phyloP scores from a whole-genome alignment of 2,797 vertebrate species.

The Hafferia zeledoni region DNA sequence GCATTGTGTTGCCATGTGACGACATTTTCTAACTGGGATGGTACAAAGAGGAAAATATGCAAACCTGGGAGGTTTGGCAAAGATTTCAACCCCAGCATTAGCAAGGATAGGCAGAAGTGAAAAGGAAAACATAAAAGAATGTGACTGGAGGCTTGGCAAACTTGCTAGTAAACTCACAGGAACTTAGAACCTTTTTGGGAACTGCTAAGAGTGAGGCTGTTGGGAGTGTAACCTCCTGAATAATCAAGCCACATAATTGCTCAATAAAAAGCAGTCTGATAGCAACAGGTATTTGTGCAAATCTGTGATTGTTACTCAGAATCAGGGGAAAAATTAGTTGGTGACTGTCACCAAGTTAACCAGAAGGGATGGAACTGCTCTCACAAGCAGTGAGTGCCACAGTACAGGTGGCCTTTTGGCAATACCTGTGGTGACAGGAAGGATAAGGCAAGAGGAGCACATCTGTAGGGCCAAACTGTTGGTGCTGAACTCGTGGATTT shows the following conservation, averaged over 20 bases:
- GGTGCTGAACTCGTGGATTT: background rate
- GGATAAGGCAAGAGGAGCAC: background rate
- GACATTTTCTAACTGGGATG: background rate
- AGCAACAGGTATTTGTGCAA: background rate
- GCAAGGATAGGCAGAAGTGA: background rate
- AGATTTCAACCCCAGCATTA: background rate
- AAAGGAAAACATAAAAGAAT: background rate
- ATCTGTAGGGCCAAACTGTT: background rate
- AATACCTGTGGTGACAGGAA: background rate
- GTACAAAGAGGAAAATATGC: background rate
- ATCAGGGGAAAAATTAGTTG: background rate
- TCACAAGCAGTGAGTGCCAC: rapidly evolving
- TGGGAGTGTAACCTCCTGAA: background rate
- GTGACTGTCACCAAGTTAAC: background rate
- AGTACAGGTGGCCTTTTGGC: background rate
- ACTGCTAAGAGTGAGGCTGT: background rate
- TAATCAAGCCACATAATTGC: background rate
- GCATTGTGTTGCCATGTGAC: background rate
- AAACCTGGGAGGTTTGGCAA: slow-evolving; percentile 19
- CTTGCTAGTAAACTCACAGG: background rate
- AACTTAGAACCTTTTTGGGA: background rate
- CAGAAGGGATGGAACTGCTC: background rate
- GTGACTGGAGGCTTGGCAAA: background rate
- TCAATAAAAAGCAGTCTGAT: background rate
- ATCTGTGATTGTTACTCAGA: background rate